Evolutionary conservation across 2,888 invertebrate genomes (phyloP), one percentile per base, ranked within the genome.

Genomic region (Griposia aprilina): DNA sequence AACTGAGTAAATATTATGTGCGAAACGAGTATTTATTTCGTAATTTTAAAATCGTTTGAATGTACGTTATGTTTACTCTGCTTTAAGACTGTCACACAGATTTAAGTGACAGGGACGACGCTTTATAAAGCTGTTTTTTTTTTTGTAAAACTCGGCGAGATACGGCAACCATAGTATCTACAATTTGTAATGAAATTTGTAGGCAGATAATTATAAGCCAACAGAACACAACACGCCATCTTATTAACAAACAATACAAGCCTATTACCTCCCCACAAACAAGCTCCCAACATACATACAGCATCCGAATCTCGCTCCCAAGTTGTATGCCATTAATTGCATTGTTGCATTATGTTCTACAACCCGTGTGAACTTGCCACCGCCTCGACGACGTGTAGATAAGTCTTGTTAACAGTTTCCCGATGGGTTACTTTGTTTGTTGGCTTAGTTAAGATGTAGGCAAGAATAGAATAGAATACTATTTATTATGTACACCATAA

Each of bases 401-500:
- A 63, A 68, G 71, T 50, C 63, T 65, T 72, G 68, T 75, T 84
- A 84, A 84, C 50, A 65, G 55, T 81, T 84, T 60, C 68, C 30
- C 41, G 41, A 63, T 63, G 80, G 13, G 30, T 59, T n/a, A 71
- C 52, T n/a, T 65, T 30, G 71, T 84, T 75, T 75, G 30, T 20
- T 68, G 48, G 30, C 30, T 66, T 50, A 52, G 74, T 48, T 48
- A 15, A 66, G 62, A 65, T 57, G 60, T 59, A 48, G 23, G n/a
- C 11, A 60, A 60, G 55, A 75, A n/a, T n/a, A n/a, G n/a, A n/a
- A n/a, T n/a, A n/a, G n/a, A n/a, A n/a, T n/a, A n/a, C n/a, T n/a
- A n/a, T n/a, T n/a, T n/a, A n/a, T n/a, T n/a, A n/a, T n/a, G n/a
- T n/a, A n/a, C n/a, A n/a, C n/a, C n/a, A n/a, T n/a, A n/a, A n/a